A percentile compares a stretch with the other conserved stretches of the same genome.
phyloP scores from a whole-genome alignment of 2,113 vertebrate species.

The Rhea pennata region DNA sequence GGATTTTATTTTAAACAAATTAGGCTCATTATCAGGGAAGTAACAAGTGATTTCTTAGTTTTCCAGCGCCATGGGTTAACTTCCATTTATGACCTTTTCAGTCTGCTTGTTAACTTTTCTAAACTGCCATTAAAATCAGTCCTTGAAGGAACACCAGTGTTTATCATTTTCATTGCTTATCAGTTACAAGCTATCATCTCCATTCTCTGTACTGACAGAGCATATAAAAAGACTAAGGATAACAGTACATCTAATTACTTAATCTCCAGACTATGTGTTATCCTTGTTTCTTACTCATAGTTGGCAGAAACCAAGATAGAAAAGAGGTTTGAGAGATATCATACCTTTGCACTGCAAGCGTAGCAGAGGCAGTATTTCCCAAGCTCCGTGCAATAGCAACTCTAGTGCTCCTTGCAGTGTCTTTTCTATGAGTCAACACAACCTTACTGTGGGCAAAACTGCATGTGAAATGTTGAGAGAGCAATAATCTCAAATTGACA shows the following conservation, averaged over 20 bases:
- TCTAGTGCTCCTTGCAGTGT: not conserved
- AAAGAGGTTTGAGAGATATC: not conserved
- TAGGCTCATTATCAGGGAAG: constrained; percentile 67
- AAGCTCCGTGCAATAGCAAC: not conserved
- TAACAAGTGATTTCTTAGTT: constrained; percentile 72
- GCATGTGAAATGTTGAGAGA: not conserved
- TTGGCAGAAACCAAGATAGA: not conserved
- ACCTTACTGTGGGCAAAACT: not conserved
- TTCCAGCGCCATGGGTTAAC: constrained; percentile 52
- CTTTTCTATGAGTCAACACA: not conserved
- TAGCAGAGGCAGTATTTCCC: not conserved
- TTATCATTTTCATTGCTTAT: not conserved
- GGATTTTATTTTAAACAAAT: constrained; percentile 80
- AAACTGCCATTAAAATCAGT: constrained; percentile 33
- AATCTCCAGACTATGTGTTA: constrained; percentile 20
- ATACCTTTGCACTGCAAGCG: not conserved
- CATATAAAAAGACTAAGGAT: not conserved
- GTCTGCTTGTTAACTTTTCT: constrained; percentile 38
- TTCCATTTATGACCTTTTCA: constrained; percentile 54
- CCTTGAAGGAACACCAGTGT: constrained; percentile 17
- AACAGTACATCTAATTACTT: constrained; percentile 32
- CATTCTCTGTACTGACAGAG: constrained; percentile 1
- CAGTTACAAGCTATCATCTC: constrained; percentile 20
- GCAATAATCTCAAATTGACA: not conserved
- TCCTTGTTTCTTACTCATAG: constrained; percentile 5